Conservation (phyloP, 2,888 invertebrate genomes). For the Andrena dorsata region DNA sequence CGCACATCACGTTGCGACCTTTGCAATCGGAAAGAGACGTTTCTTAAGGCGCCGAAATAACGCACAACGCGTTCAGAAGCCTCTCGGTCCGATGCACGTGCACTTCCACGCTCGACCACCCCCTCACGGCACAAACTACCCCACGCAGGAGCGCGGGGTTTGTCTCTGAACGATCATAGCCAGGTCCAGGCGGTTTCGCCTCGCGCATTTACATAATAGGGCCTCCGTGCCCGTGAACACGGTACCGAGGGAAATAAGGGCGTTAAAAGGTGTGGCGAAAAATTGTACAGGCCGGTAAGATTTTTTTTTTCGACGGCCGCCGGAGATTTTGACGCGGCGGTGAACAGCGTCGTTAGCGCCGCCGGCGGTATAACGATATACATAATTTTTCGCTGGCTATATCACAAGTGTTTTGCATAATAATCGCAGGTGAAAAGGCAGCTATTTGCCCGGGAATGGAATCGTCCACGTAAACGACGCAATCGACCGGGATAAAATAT, state of each 20-base stretch:
- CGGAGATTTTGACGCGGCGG: constrained; percentile 49
- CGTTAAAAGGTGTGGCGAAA: constrained; percentile 75
- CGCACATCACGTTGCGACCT: neutral
- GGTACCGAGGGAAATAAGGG: constrained; percentile 76
- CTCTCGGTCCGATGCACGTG: constrained; percentile 38
- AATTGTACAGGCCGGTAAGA: constrained; percentile 67
- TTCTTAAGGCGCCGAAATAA: neutral
- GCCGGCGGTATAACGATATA: constrained; percentile 15
- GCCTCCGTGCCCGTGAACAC: constrained; percentile 71
- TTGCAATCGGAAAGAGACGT: neutral
- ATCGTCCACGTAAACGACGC: constrained; percentile 10
- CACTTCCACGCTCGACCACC: constrained; percentile 37
- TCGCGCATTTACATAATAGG: constrained; percentile 80
- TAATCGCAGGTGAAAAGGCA: constrained; percentile 6
- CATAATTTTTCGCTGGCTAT: constrained; percentile 29
- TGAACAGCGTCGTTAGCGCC: constrained; percentile 39
- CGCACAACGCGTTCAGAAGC: neutral
- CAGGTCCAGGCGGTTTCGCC: constrained; percentile 77
- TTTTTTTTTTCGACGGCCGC: constrained; percentile 61
- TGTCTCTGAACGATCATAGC: constrained; percentile 78
- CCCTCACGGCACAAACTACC: constrained; percentile 66
- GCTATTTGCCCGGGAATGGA: neutral
- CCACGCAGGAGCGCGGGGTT: constrained; percentile 65
- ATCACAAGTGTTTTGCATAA: constrained; percentile 41
- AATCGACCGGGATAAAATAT: constrained; percentile 15